Evolutionary conservation across 2,888 invertebrate genomes (phyloP).

Genomic region (Chouioia cunea): DNA sequence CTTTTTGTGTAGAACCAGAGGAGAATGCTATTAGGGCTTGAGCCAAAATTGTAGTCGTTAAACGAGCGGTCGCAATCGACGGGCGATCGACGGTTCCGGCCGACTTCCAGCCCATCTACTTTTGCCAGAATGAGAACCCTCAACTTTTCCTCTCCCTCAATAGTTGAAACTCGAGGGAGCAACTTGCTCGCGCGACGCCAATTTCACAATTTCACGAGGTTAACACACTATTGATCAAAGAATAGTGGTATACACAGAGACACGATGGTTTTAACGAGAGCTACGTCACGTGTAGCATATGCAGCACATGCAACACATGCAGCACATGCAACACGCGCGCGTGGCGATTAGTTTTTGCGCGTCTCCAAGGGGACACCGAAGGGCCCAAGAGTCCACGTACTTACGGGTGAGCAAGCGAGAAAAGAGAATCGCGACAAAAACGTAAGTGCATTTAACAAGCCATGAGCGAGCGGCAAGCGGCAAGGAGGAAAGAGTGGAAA

Average conservation of each 20-base stretch:
- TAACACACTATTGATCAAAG: too few relatives aligned
- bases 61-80: constrained; percentile 29
- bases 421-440: too few relatives aligned
- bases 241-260: too few relatives aligned
- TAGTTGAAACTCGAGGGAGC: not conserved
- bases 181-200: not conserved
- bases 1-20: constrained; percentile 6
- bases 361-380: too few relatives aligned
- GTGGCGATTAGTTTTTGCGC: too few relatives aligned
- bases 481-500: not conserved
- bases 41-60: constrained; percentile 46
- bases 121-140: not conserved
- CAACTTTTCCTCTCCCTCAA: not conserved
- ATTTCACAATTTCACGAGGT: not conserved
- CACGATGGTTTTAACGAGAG: too few relatives aligned
- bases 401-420: too few relatives aligned
- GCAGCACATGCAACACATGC: too few relatives aligned
- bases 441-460: constrained; percentile 35
- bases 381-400: too few relatives aligned
- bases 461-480: too few relatives aligned
- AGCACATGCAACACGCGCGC: too few relatives aligned
- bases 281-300: too few relatives aligned
- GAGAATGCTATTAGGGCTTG: constrained; percentile 9
- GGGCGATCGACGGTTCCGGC: constrained; percentile 44
- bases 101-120: constrained; percentile 36